Evolutionary conservation across 2,113 vertebrate genomes (phyloP), one percentile per base, ranked within the genome.

Genomic region (Hippoglossus stenolepis): DNA sequence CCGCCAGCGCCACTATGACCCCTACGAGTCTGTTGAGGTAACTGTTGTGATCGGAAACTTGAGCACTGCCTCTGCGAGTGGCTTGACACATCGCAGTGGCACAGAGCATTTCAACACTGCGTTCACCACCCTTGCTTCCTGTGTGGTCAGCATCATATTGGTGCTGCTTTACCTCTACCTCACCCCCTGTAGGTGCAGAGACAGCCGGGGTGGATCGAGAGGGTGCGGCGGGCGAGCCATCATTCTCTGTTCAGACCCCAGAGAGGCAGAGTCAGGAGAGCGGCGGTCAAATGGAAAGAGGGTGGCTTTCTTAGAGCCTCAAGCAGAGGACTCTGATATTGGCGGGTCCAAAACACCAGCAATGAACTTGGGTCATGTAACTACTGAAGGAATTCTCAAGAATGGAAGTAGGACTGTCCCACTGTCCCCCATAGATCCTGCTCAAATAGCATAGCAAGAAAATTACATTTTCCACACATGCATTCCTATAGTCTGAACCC

Each of bases 161-260:
- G 96, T 97, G 73, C 85, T 97, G 73, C 93, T 96, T 17, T 97
- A 97, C 83, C 95, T 97, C 15, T 97, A 96, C 81, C 90, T 96
- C 83, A 97, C 95, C 2, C 96, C 96, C 5, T 96, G 96, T 51
- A 93, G 92, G 0, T 96, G 95, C 77, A 92, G 90, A 43, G 93
- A 94, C 24, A 72, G 45, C 67, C 61, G 76, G 6, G 77, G 71
- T 0, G 80, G 65, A 10, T 40, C 79, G 0, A 66, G 84, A 53
- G 85, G 92, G 14, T 92, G 90, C 0, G 88, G 91, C 0, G 87
- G 89, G n/a, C 82, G 90, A 62, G 92, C 89, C n/a, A 51, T 89
- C 7, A 26, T 80, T 47, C 83, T 92, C 54, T 91, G 90, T n/a
- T 87, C 89, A 0, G 92, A 90, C 90, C 54, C 90, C 85, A 13